Percentiles rank a stretch among this genome's conserved stretches.
These are phyloP conservation scores for Gobio gobio DNA, from an alignment of 2,113 vertebrate genomes.

Conservation along the genomic window DNA sequence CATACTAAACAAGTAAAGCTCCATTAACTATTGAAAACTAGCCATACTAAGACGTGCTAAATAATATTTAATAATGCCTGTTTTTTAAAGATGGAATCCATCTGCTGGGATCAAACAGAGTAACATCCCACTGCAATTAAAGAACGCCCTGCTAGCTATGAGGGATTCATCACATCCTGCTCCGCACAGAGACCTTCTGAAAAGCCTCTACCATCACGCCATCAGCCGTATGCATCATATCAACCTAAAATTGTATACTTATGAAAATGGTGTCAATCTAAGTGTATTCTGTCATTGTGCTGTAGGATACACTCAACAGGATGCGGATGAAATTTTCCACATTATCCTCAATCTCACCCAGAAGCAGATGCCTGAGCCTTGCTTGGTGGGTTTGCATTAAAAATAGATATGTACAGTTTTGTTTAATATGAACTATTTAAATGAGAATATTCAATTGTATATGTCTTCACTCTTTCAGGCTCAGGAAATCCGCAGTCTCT, in stretches of 20 bases:
- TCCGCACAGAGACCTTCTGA: conserved; percentile 65
- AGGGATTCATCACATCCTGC: conserved; percentile 26
- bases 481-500: conserved; percentile 68
- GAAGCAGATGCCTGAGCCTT: conserved; percentile 66
- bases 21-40: neutral
- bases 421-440: neutral
- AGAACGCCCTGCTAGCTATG: conserved; percentile 63
- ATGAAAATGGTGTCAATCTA: neutral
- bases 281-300: conserved; percentile 14
- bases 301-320: conserved; percentile 68
- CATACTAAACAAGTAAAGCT: conserved; percentile 65
- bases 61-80: neutral
- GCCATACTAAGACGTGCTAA: neutral
- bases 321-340: conserved; percentile 76
- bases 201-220: conserved; percentile 67
- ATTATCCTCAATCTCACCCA: conserved; percentile 68
- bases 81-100: conserved; percentile 65
- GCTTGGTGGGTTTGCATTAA: conserved; percentile 60
- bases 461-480: conserved; percentile 56
- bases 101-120: neutral
- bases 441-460: neutral
- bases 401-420: neutral
- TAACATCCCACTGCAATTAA: conserved; percentile 69
- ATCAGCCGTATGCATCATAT: conserved; percentile 63
- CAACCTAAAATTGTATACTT: neutral